Base-by-base conservation (phyloP, 2,113 vertebrate species). In the Lathamus discolor region DNA sequence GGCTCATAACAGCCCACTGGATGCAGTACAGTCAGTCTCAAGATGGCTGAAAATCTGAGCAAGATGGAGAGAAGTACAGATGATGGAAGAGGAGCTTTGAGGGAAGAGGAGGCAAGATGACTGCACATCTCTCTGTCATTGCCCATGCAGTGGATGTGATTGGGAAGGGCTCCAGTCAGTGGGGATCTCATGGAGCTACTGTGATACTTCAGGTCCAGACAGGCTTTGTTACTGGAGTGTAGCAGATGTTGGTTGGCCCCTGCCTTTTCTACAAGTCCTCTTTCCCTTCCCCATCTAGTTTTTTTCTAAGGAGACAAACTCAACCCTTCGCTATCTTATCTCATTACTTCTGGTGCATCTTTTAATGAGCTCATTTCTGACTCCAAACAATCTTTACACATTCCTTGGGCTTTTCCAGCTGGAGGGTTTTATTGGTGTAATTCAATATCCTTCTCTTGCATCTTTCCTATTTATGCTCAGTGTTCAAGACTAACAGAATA, bases 291-390 rank as follows among this genome's bases (percentile, higher is more conserved):
- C 4, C 31, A 68, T 20, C 13, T 19, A 24, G 9, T 8, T 3
- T 61, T 43, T 54, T 55, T 24, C 3, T 6, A 51, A 7, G 7
- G 24, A 52, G 11, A 55, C 15, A 48, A 49, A 37, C 14, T 84
- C 35, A 82, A 75, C 29, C 49, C 51, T 84, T 92, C 73, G 64
- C 90, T 90, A 87, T 55, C 33, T 89, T 82, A 76, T n/a, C 77
- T 87, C 44, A 61, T 79, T 94, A 91, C 9, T 92, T 87, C 73
- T 84, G 39, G 11, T 68, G 5, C 23, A 85, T 76, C 39, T 85
- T 92, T 89, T 89, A 83, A 83, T 89, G 70, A 93, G 79, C 33
- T 69, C 1, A 79, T 92, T 97, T 95, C 77, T 79, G 20, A 76
- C 41, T 89, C 39, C 52, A 79, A 55, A 57, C 37, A 73, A 76